These are phyloP conservation scores for Perizoma flavofasciatum DNA, from an alignment of 2,888 invertebrate species.

Conservation along the genomic window DNA sequence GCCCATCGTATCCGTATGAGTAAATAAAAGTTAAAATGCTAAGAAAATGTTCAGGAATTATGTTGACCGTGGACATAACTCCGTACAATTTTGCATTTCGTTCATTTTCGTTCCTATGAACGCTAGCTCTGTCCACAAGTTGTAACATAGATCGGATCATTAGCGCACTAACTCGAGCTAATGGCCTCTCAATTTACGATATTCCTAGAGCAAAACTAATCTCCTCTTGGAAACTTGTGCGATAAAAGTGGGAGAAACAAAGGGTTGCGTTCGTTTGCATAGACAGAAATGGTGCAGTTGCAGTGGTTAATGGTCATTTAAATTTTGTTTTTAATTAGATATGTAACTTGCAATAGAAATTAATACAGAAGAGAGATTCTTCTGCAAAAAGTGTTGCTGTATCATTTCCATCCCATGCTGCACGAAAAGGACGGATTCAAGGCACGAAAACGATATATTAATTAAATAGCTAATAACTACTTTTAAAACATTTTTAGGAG, in stretches of 20 bases:
- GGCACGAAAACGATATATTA: too few species aligned
- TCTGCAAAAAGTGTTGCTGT: neutral
- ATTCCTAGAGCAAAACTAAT: constrained; percentile 69
- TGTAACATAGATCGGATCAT: constrained; percentile 58
- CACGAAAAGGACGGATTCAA: too few species aligned
- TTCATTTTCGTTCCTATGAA: too few species aligned
- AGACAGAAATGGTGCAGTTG: constrained; percentile 50
- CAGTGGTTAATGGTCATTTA: constrained; percentile 48
- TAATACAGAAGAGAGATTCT: neutral
- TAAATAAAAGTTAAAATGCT: too few species aligned
- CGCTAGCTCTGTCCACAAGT: constrained; percentile 38
- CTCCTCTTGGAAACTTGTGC: constrained; percentile 60
- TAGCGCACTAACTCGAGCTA: constrained; percentile 53
- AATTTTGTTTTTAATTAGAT: constrained; percentile 23
- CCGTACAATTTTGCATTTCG: too few species aligned
- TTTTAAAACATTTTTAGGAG: too few species aligned
- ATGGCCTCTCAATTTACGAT: constrained; percentile 62
- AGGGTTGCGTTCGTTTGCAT: constrained; percentile 62
- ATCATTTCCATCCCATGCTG: too few species aligned
- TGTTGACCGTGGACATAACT: too few species aligned
- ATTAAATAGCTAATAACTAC: too few species aligned
- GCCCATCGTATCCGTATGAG: too few species aligned
- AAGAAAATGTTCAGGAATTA: too few species aligned
- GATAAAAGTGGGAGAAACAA: constrained; percentile 62
- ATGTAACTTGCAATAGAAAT: constrained; percentile 2